A percentile compares a stretch with the other conserved stretches of the same genome.
phyloP scores from a whole-genome alignment of 2,797 vertebrate genomes.

The Gila robusta region DNA sequence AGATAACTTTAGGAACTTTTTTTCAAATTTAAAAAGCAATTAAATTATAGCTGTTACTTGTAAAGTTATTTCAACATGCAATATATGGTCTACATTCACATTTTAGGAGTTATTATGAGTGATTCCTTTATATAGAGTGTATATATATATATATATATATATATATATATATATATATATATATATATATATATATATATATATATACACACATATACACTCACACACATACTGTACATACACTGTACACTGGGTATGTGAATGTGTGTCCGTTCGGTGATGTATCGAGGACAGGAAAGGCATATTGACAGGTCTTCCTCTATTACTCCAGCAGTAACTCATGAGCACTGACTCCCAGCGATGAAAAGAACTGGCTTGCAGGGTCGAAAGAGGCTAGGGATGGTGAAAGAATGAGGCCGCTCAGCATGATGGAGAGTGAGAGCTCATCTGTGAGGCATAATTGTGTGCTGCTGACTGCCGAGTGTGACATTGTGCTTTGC shows the following conservation, averaged over 20 bases:
- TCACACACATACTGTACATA: too few relatives aligned
- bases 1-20: background rate
- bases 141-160: too few relatives aligned
- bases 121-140: background rate
- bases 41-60: background rate
- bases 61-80: background rate
- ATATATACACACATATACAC: too few relatives aligned
- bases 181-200: too few relatives aligned
- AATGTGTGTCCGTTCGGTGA: background rate
- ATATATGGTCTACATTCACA: background rate
- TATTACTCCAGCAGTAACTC: constrained; percentile 17
- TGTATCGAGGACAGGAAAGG: background rate
- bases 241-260: background rate
- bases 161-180: too few relatives aligned
- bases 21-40: background rate
- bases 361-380: background rate
- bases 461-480: background rate
- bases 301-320: constrained; percentile 28
- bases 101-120: background rate
- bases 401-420: constrained; percentile 37
- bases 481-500: constrained; percentile 34
- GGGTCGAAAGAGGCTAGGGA: background rate
- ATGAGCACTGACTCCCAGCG: background rate
- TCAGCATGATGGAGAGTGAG: constrained; percentile 28
- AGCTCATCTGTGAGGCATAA: constrained; percentile 20